Evolutionary conservation across 2,797 vertebrate genomes (phyloP).

Genomic region (Peromyscus aztecus): DNA sequence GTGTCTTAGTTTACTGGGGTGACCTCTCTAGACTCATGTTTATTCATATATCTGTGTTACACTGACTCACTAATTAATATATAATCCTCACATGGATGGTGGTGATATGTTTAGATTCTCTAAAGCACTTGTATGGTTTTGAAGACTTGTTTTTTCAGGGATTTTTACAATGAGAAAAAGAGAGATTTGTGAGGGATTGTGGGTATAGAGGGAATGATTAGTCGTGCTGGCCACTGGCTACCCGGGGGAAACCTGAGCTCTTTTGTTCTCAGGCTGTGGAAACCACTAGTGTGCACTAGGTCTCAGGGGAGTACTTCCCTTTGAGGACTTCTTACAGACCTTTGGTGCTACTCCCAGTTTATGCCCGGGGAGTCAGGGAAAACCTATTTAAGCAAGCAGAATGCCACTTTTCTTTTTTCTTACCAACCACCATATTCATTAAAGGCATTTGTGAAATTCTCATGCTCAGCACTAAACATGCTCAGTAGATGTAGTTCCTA

Average conservation of each 20-base stretch:
- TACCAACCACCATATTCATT: background rate
- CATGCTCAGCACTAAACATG: background rate
- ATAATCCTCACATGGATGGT: background rate
- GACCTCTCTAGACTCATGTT: background rate
- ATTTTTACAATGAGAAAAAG: background rate
- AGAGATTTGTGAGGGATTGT: background rate
- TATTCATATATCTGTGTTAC: background rate
- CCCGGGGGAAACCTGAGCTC: background rate
- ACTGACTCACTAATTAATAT: background rate
- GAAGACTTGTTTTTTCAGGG: background rate
- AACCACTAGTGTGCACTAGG: too few species aligned
- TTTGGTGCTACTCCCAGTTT: background rate
- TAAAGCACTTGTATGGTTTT: background rate
- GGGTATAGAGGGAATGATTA: background rate
- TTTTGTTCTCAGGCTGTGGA: background rate
- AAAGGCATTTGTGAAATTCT: constrained; percentile 12
- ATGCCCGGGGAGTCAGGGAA: background rate
- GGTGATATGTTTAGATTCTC: background rate
- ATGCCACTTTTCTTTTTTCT: background rate
- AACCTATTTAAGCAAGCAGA: background rate
- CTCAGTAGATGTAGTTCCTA: background rate
- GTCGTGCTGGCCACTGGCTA: background rate
- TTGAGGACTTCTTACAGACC: background rate
- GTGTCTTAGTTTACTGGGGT: background rate
- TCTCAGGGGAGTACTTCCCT: background rate